These are phyloP conservation scores for Noctua pronuba DNA, from an alignment of 2,888 invertebrate species.

Conservation along the genomic window DNA sequence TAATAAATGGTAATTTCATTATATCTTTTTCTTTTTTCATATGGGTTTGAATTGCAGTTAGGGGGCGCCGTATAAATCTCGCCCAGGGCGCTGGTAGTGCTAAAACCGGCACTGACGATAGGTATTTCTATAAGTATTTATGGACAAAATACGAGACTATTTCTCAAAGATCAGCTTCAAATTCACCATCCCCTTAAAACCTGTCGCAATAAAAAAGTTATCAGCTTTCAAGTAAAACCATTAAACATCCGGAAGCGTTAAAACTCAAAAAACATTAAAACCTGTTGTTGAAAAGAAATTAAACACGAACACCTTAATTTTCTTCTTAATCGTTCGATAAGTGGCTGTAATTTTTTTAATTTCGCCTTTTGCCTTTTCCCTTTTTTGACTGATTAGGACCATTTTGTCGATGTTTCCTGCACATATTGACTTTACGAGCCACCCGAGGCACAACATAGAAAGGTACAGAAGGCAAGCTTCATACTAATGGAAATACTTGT, in stretches of 20 bases:
- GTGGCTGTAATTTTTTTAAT: slow-evolving; percentile 41
- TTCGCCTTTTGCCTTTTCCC: slow-evolving; percentile 25
- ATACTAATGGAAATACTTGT: no score
- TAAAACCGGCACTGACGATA: no score
- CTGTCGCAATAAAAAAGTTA: slow-evolving; percentile 34
- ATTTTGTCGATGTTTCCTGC: slow-evolving; percentile 25
- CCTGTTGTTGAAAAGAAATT: slow-evolving; percentile 49
- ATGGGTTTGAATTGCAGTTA: no score
- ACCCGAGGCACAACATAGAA: not conserved
- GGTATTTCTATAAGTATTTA: not conserved
- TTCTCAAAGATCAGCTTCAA: not conserved
- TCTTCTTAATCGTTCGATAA: slow-evolving; percentile 41
- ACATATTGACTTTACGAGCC: slow-evolving; percentile 56
- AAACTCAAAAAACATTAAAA: slow-evolving; percentile 43
- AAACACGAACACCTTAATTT: slow-evolving; percentile 40
- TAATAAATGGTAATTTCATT: no score
- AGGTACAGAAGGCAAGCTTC: not conserved
- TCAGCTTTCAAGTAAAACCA: slow-evolving; percentile 17
- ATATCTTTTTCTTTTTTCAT: no score
- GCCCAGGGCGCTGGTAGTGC: no score
- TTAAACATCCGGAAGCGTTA: slow-evolving; percentile 25
- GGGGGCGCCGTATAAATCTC: no score
- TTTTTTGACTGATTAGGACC: slow-evolving; percentile 43
- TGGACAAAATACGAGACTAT: not conserved
- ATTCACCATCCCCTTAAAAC: not conserved